Base-by-base conservation (phyloP, 2,888 invertebrate genomes). In the Leptinotarsa juncta region DNA sequence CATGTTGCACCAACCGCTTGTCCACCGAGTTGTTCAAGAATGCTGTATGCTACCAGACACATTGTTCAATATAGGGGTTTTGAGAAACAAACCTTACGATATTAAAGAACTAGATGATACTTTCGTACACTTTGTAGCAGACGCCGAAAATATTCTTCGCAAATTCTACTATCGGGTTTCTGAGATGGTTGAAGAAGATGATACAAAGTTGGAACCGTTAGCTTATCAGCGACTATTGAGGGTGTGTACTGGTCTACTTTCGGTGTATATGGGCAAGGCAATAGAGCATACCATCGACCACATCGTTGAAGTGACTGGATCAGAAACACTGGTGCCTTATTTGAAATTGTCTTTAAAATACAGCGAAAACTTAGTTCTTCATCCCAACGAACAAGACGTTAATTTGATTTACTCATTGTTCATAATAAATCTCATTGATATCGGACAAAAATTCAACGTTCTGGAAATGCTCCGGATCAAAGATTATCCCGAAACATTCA, bases 261-360 rank as follows among this genome's bases (percentile, higher is more conserved):
- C 90, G 55, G 89, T 91, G 81, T 91, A 93, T 86, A 90, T 95
- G 80, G 91, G 93, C 80, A 91, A 92, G 81, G 83, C 93, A 50
- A 92, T 94, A 89, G 90, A 92, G 68, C 89, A 90, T 70, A 94
- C 94, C 10, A 91, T 95, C 65, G 88, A 91, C 62, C 90, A 91
- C 78, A 87, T 95, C 10, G 89, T 93, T 74, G 88, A 90, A 1
- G 86, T 90, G 10, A 89, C 93, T 14, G 88, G 89, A 71, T 86
- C 90, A 78, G 88, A 90, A 2, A 87, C 90, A 5, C 86, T 87
- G 57, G 90, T 93, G 68, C 93, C 94, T 0, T 90, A 91, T 82
- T 86, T 95, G 66, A 90, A 91, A 76, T 83, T 95, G 10, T 83
- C 83, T 3, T 77, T 85, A 48, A 79, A 78, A 53, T 84, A 83